Conservation (phyloP, 1,140 invertebrate species). For the Platyscapa corneri region DNA sequence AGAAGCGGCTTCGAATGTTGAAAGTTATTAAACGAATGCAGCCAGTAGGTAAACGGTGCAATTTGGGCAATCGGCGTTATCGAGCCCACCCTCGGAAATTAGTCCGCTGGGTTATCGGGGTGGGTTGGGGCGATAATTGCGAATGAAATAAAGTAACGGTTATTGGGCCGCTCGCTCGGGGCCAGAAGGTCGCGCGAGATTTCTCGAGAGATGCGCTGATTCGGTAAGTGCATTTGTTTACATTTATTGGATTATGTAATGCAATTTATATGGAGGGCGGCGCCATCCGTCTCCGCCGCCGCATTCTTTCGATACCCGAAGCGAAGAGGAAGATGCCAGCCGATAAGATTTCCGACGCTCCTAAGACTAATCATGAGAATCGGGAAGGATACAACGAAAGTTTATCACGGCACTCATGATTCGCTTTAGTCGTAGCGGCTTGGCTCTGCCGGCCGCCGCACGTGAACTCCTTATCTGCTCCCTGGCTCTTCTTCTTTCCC, state of each 20-base stretch:
- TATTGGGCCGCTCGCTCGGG: no score
- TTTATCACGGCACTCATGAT: slow-evolving; percentile 8
- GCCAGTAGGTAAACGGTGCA: background rate
- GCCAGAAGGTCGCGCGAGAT: no score
- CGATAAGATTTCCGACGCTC: background rate
- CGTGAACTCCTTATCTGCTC: slow-evolving; percentile 34
- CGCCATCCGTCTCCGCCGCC: background rate
- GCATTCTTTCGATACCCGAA: background rate
- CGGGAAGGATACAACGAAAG: background rate
- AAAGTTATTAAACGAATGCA: no score
- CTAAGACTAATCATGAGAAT: slow-evolving; percentile 14
- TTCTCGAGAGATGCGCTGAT: no score
- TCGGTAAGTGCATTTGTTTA: no score
- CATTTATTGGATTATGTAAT: no score
- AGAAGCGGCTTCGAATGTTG: no score
- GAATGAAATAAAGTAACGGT: background rate
- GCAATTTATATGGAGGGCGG: no score
- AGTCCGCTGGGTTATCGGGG: background rate
- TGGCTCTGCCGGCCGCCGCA: background rate
- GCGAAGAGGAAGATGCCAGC: background rate
- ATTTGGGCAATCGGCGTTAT: background rate
- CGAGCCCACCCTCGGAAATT: background rate
- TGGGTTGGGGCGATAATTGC: background rate
- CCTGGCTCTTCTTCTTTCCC: slow-evolving; percentile 46
- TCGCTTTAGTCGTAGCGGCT: background rate